phyloP scores from a whole-genome alignment of 1,140 invertebrate genomes.

The Sinella curviseta region DNA sequence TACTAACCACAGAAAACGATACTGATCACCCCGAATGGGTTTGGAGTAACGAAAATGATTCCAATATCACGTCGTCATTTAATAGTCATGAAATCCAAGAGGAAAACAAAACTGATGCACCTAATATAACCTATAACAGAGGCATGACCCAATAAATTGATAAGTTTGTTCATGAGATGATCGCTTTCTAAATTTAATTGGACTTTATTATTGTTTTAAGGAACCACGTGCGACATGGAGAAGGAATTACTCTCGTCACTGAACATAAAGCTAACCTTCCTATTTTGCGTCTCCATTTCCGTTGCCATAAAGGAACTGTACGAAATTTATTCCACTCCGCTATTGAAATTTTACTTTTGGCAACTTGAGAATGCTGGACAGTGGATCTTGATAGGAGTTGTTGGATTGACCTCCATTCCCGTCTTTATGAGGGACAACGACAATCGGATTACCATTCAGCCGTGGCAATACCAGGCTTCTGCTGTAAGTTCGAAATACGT shows the following conservation, averaged over 20 bases:
- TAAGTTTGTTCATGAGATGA: too few species aligned
- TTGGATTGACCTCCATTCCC: slow-evolving; percentile 7
- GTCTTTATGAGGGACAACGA: background rate
- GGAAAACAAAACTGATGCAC: too few species aligned
- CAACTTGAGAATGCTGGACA: slow-evolving; percentile 42
- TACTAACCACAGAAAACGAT: too few species aligned
- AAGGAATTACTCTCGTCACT: background rate
- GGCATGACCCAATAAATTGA: too few species aligned
- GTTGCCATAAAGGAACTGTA: slow-evolving; percentile 41
- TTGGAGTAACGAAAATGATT: too few species aligned
- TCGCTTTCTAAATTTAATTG: too few species aligned
- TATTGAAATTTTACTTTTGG: slow-evolving; percentile 27
- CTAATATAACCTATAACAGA: too few species aligned
- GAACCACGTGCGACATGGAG: too few species aligned
- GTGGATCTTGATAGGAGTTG: slow-evolving; percentile 29
- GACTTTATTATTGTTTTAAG: background rate
- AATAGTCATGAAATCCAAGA: too few species aligned
- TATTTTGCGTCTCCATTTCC: background rate
- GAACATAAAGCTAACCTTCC: background rate
- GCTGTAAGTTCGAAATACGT: slow-evolving; percentile 32
- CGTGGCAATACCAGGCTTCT: slow-evolving; percentile 40
- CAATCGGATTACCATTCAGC: slow-evolving; percentile 2
- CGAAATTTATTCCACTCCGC: slow-evolving; percentile 30
- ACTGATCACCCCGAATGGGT: too few species aligned
- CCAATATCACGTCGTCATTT: too few species aligned